phyloP scores from a whole-genome alignment of 2,888 invertebrate species.

The Morpho helenor region DNA sequence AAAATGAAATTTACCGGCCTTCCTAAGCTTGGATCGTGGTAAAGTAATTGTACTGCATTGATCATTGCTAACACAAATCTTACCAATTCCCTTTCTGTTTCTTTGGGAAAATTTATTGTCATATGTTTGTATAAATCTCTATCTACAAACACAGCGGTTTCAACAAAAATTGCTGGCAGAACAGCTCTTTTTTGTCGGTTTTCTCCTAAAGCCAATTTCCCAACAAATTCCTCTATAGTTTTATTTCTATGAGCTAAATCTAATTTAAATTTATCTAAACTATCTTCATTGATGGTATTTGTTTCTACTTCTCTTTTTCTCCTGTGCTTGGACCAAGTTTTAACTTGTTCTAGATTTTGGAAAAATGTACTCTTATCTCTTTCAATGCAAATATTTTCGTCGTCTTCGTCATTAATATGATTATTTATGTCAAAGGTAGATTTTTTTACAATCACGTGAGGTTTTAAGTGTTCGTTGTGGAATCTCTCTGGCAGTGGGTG shows the following conservation, averaged over 20 bases:
- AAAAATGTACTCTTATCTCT: slow-evolving; percentile 47
- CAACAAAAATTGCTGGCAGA: slow-evolving; percentile 68
- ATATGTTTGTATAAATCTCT: slow-evolving; percentile 89
- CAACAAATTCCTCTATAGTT: slow-evolving; percentile 58
- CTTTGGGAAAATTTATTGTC: slow-evolving; percentile 87
- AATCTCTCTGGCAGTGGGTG: slow-evolving; percentile 87
- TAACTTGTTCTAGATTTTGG: slow-evolving; percentile 40
- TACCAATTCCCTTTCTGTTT: slow-evolving; percentile 88
- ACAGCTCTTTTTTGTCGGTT: slow-evolving; percentile 58
- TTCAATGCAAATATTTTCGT: slow-evolving; percentile 62
- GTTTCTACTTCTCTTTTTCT: slow-evolving; percentile 61
- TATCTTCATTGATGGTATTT: slow-evolving; percentile 28
- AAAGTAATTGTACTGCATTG: slow-evolving; percentile 89
- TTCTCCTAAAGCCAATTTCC: slow-evolving; percentile 46
- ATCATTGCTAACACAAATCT: slow-evolving; percentile 92
- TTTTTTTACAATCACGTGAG: slow-evolving; percentile 75
- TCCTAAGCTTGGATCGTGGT: slow-evolving; percentile 89
- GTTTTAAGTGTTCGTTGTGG: slow-evolving; percentile 69
- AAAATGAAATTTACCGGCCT: slow-evolving; percentile 88
- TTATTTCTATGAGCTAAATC: slow-evolving; percentile 66
- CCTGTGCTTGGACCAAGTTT: slow-evolving; percentile 70
- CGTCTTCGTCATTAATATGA: slow-evolving; percentile 40
- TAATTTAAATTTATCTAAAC: slow-evolving; percentile 59
- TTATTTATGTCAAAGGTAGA: slow-evolving; percentile 36
- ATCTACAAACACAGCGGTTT: slow-evolving; percentile 86